Evolutionary conservation across 1,140 invertebrate species (phyloP).

Genomic region (Drosophila parvula): DNA sequence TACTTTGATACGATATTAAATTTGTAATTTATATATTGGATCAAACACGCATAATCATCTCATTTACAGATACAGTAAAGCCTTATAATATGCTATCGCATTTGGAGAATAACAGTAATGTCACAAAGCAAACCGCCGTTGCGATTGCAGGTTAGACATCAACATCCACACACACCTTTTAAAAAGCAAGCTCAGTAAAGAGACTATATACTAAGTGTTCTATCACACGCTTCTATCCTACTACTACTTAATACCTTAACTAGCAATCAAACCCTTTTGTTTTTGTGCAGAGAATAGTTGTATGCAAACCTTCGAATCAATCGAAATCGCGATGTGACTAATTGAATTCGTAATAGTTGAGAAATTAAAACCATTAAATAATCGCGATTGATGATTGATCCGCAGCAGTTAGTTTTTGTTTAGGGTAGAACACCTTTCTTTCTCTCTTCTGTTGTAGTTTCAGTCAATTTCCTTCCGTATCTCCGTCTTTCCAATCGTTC

Average conservation of each 20-base stretch:
- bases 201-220: conserved; percentile 45
- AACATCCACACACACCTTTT: conserved; percentile 43
- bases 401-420: conserved; percentile 19
- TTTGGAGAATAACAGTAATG: conserved; percentile 84
- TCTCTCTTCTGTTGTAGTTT: conserved; percentile 43
- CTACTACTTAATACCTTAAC: conserved; percentile 16
- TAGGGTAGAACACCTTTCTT: conserved; percentile 25
- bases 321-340: conserved; percentile 5
- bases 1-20: conserved; percentile 18
- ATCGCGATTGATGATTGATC: conserved; percentile 21
- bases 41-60: conserved; percentile 68
- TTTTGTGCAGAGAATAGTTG: conserved; percentile 27
- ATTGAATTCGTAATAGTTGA: conserved; percentile 1
- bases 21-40: conserved; percentile 39
- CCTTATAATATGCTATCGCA: conserved; percentile 84
- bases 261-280: conserved; percentile 41
- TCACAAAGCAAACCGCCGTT: conserved; percentile 82
- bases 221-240: conserved; percentile 42
- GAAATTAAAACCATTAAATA: conserved; percentile 3
- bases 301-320: conserved; percentile 7
- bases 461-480: conserved; percentile 33
- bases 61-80: conserved; percentile 83
- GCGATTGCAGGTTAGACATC: conserved; percentile 83
- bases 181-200: conserved; percentile 43
- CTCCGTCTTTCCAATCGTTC: conserved; percentile 39